Evolutionary conservation across 2,797 vertebrate genomes (phyloP).

Genomic region (Melanotaenia nigrans): DNA sequence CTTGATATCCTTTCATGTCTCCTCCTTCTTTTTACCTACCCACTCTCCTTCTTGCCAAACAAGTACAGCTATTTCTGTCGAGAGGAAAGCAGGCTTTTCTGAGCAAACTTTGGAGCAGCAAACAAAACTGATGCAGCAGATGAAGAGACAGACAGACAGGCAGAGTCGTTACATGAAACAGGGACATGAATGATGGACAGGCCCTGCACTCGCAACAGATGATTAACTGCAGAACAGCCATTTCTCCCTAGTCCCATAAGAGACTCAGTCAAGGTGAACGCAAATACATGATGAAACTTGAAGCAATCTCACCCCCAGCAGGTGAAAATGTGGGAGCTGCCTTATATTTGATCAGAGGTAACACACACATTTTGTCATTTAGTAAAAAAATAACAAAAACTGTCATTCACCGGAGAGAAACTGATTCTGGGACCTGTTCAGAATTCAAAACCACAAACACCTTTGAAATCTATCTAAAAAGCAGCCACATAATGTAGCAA

Average conservation of each 20-base stretch:
- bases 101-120: conserved; percentile 32
- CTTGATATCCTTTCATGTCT: conserved; percentile 35
- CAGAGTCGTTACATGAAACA: conserved; percentile 45
- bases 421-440: conserved; percentile 25
- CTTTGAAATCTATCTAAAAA: conserved; percentile 36
- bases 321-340: conserved; percentile 54
- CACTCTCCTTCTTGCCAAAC: conserved; percentile 23
- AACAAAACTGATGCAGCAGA: conserved; percentile 45
- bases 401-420: conserved; percentile 13
- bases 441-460: conserved; percentile 21
- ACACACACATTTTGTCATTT: conserved; percentile 52
- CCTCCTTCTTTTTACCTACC: conserved; percentile 17
- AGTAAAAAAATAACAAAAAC: conserved; percentile 28
- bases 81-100: conserved; percentile 50
- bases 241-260: conserved; percentile 44
- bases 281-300: conserved; percentile 81
- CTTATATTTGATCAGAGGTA: conserved; percentile 47
- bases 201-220: conserved; percentile 49
- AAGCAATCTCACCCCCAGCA: conserved; percentile 74
- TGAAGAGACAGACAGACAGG: conserved; percentile 39
- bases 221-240: conserved; percentile 64
- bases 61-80: conserved; percentile 43
- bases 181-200: conserved; percentile 59
- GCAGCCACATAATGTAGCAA: neutral
- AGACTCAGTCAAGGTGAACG: conserved; percentile 70